Conservation (phyloP, 2,797 vertebrate genomes). For the Acridotheres tristis region DNA sequence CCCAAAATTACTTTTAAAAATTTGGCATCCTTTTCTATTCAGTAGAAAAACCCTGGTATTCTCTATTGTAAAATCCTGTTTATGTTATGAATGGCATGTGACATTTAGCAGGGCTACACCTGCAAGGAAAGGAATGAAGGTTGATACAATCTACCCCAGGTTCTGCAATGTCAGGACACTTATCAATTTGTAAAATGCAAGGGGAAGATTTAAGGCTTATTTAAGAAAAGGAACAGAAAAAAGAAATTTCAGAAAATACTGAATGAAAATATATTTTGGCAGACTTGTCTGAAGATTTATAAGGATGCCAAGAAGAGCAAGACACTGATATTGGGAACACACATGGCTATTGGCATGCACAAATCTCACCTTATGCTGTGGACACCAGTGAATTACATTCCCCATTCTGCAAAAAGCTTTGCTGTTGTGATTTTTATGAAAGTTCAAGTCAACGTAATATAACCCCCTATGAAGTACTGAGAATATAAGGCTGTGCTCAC, state of each 20-base stretch:
- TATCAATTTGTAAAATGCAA: constrained; percentile 45
- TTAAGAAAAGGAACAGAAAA: not conserved
- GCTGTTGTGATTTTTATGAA: not conserved
- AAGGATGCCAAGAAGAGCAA: not conserved
- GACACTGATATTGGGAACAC: not conserved
- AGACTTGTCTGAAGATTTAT: not conserved
- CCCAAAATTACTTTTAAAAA: constrained; percentile 19
- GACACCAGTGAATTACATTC: not conserved
- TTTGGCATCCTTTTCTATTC: not conserved
- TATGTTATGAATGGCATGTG: constrained; percentile 43
- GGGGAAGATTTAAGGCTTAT: constrained; percentile 30
- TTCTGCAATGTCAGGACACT: constrained; percentile 37
- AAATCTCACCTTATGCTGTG: not conserved
- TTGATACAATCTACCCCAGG: constrained; percentile 42
- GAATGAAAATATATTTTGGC: not conserved
- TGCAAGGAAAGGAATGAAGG: constrained; percentile 6
- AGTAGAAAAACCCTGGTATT: not conserved
- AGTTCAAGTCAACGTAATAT: not conserved
- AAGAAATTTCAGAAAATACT: not conserved
- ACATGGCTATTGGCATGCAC: not conserved
- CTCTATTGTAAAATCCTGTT: not conserved
- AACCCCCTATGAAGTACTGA: not conserved
- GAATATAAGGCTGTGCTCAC: not conserved
- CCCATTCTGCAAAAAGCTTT: not conserved
- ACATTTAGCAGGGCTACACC: constrained; percentile 44